Percentiles rank a stretch among this genome's conserved stretches.
Evolutionary conservation across 2,113 vertebrate species (phyloP).

Genomic region (Apteryx mantelli): DNA sequence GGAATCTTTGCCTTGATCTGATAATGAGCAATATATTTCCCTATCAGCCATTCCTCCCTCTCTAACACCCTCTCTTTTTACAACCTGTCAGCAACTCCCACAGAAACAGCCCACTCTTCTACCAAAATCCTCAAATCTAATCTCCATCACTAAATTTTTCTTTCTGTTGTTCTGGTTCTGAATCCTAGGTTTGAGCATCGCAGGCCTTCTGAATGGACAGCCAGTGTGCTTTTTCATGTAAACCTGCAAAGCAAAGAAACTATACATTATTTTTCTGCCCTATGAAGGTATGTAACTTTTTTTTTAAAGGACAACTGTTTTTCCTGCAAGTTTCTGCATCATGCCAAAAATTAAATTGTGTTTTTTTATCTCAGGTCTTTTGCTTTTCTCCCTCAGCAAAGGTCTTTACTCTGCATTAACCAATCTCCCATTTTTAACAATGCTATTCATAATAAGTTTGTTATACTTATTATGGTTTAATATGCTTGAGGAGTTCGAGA

Average conservation of each 20-base stretch:
- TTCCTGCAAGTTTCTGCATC: not conserved
- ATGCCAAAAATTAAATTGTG: not conserved
- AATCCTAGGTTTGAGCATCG: not conserved
- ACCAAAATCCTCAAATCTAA: constrained; percentile 11
- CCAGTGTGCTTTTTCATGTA: not conserved
- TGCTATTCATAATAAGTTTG: not conserved
- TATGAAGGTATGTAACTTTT: not conserved
- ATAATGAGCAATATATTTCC: not conserved
- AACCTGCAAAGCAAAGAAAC: not conserved
- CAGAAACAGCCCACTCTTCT: not conserved
- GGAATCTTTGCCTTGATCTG: not conserved
- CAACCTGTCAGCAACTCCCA: not conserved
- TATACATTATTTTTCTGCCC: not conserved
- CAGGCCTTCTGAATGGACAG: not conserved
- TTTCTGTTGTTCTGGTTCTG: not conserved
- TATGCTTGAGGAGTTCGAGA: not conserved
- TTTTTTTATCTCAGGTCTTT: not conserved
- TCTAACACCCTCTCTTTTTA: not conserved
- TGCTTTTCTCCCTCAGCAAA: not conserved
- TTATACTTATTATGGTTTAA: not conserved
- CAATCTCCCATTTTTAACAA: not conserved
- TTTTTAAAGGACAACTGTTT: not conserved
- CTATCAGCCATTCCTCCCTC: not conserved
- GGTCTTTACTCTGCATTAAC: not conserved
- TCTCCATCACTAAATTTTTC: constrained; percentile 18